These are phyloP conservation scores for Phataginus tricuspis DNA, from an alignment of 2,797 vertebrate genomes.

Conservation along the genomic window DNA sequence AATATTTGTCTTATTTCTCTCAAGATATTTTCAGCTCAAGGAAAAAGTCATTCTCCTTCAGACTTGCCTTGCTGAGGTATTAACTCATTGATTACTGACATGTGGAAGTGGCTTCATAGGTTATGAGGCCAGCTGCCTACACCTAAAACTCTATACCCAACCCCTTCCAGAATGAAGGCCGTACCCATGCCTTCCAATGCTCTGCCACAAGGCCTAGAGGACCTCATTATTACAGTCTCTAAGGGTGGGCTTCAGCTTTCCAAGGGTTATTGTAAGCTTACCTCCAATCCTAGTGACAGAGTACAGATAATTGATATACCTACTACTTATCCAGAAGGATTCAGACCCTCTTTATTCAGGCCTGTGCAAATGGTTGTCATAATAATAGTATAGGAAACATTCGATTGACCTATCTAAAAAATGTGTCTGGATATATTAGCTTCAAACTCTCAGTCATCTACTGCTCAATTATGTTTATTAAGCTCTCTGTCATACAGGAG, in stretches of 20 bases:
- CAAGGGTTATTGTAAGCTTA: not conserved
- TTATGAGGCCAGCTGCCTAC: no score
- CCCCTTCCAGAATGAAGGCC: not conserved
- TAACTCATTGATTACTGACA: not conserved
- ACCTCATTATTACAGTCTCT: not conserved
- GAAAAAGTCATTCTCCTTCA: not conserved
- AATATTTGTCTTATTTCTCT: not conserved
- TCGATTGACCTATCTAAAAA: not conserved
- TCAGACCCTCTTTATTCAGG: not conserved
- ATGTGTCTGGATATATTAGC: not conserved
- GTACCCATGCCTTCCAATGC: no score
- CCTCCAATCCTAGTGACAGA: not conserved
- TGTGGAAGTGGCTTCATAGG: no score
- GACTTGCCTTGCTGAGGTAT: not conserved
- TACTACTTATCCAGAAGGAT: not conserved
- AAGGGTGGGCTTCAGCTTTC: not conserved
- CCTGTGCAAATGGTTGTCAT: not conserved
- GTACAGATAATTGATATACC: not conserved
- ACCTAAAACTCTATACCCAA: not conserved
- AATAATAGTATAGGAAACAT: conserved; percentile 36
- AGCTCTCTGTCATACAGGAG: not conserved
- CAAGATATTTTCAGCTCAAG: not conserved
- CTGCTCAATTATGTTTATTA: conserved; percentile 36
- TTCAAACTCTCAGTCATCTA: conserved; percentile 18
- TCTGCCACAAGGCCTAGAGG: not conserved